Conservation (phyloP, 1,140 invertebrate genomes). For the Pomacea maculata region DNA sequence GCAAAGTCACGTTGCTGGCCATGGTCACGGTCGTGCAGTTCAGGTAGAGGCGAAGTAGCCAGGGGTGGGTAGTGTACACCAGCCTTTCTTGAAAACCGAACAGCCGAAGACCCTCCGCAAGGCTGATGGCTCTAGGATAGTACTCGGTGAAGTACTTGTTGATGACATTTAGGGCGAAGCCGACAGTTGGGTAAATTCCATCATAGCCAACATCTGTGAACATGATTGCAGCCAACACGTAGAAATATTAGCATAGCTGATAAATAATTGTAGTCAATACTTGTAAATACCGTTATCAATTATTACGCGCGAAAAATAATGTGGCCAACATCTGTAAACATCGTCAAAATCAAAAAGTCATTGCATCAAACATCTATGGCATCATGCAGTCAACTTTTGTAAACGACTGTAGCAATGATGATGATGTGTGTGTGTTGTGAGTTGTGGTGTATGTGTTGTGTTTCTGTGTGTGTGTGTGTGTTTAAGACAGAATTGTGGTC, state of each 20-base stretch:
- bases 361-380: too few species aligned
- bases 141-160: constrained; percentile 55
- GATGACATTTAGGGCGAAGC: constrained; percentile 55
- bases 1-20: constrained; percentile 36
- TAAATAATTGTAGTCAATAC: not conserved
- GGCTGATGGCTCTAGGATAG: constrained; percentile 49
- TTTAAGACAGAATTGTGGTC: too few species aligned
- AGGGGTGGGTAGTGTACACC: constrained; percentile 61
- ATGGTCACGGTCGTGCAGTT: constrained; percentile 53
- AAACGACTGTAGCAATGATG: not conserved
- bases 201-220: constrained; percentile 57
- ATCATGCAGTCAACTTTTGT: not conserved
- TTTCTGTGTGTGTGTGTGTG: too few species aligned
- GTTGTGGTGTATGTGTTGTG: too few species aligned
- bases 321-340: not conserved
- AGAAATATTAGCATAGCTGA: not conserved
- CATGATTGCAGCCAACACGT: not conserved
- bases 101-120: constrained; percentile 38
- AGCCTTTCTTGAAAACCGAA: constrained; percentile 49
- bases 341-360: too few species aligned
- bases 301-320: too few species aligned
- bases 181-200: constrained; percentile 35
- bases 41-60: constrained; percentile 55
- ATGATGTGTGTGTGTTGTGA: too few species aligned
- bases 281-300: not conserved